A percentile compares a stretch with the other conserved stretches of the same genome.
These are phyloP conservation scores for Hemitrygon akajei DNA, from an alignment of 2,797 vertebrate species.

Conservation along the genomic window DNA sequence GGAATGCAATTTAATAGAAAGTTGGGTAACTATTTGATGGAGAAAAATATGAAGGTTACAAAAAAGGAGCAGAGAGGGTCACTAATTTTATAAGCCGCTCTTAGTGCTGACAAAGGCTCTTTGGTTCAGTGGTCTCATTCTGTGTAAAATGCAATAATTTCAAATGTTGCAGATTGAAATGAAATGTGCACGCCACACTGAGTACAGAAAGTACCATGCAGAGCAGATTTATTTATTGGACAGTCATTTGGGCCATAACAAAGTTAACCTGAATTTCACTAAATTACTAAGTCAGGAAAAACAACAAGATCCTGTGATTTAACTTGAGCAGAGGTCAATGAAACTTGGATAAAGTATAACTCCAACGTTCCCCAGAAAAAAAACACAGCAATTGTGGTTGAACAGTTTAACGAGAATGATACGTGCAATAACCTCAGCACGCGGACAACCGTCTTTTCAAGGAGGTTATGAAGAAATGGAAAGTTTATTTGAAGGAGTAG, in stretches of 20 bases:
- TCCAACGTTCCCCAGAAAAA: not conserved
- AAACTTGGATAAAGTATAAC: not conserved
- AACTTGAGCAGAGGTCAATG: not conserved
- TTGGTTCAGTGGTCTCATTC: not conserved
- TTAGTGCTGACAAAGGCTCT: not conserved
- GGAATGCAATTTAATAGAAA: not conserved
- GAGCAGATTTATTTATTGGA: not conserved
- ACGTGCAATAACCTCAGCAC: not conserved
- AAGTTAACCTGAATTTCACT: not conserved
- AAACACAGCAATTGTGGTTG: not conserved
- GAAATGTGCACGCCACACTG: not conserved
- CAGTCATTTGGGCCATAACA: not conserved
- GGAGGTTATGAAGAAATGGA: constrained; percentile 3
- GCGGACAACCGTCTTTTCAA: not conserved
- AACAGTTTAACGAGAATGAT: not conserved
- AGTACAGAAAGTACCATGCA: not conserved
- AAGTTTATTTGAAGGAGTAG: not conserved
- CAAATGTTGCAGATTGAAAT: not conserved
- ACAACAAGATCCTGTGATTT: not conserved
- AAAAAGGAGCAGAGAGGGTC: not conserved
- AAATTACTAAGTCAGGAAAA: not conserved
- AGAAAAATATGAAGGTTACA: not conserved
- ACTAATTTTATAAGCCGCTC: not conserved
- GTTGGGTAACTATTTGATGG: not conserved
- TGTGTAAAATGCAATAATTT: not conserved